Evolutionary conservation across 53 echinoderm and acorn worm genomes (phyloP), one percentile per base, ranked within the genome.

Genomic region (Holothuria scabra): DNA sequence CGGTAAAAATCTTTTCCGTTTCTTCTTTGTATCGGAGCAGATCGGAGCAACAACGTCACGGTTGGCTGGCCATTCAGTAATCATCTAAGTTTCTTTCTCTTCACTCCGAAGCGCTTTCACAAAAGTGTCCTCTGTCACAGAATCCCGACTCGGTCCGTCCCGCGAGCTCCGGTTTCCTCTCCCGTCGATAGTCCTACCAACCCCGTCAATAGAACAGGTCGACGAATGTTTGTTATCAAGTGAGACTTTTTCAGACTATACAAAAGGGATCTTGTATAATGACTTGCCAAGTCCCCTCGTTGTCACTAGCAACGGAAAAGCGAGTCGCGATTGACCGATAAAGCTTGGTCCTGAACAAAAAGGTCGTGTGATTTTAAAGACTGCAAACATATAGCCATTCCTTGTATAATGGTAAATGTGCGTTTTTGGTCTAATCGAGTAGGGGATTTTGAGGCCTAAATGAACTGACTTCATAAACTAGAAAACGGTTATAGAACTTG

Each of bases 141-240:
- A 25, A 72, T 72, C 72, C 49, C 48, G 46, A 48, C n/a, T 26
- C 41, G 72, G 72, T 26, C 72, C 46, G 72, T 72, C 72, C 72
- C 72, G 46, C 21, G 26, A 72, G 72, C 72, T 72, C 72, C 46
- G 72, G 72, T 72, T 72, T 44, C 72, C 72, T 44, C 72, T 72
- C 67, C 67, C 34, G 72, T n/a, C 48, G 21, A 44, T 44, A 44
- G 6, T 8, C 44, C 44, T 23, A 44, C 72, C 48, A 67, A 30
- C 33, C 12, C 37, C 18, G 21, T 67, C 12, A 67, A 67, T 28
- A 30, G 67, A 25, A 52, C 52, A 16, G 67, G 35, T 67, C 28
- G 32, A 37, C 37, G 33, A 67, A 16, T 67, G 67, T 67, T 67
- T 29, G 67, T 67, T 67, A 67, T 67, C 67, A 37, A 67, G 67